phyloP scores from a whole-genome alignment of 2,888 invertebrate species.

The Pseudeuparius sepicola region DNA sequence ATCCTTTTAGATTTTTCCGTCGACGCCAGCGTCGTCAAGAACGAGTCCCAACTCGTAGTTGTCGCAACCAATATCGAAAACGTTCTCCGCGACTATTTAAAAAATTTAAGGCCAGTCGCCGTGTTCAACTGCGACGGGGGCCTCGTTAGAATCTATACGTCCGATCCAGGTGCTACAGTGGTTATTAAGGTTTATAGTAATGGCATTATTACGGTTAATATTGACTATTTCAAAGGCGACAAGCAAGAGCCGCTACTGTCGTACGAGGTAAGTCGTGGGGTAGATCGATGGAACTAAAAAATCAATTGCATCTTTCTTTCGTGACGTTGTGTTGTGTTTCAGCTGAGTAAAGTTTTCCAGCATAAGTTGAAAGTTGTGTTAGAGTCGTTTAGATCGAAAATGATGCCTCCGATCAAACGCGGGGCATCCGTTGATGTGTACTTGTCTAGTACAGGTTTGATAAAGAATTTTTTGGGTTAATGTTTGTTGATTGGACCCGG shows the following conservation, averaged over 20 bases:
- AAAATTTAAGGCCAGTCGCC: constrained; percentile 57
- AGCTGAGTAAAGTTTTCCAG: constrained; percentile 67
- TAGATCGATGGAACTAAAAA: no score
- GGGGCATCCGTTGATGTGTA: constrained; percentile 76
- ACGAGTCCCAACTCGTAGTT: constrained; percentile 55
- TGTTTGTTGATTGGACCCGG: no score
- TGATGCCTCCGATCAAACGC: constrained; percentile 72
- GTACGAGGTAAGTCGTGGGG: constrained; percentile 60
- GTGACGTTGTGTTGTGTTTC: no score
- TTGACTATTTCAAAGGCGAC: constrained; percentile 72
- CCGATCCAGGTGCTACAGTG: constrained; percentile 59
- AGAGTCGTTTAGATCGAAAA: constrained; percentile 66
- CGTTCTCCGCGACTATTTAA: constrained; percentile 60
- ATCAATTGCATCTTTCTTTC: no score
- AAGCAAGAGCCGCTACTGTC: constrained; percentile 61
- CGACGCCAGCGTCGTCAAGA: constrained; percentile 56
- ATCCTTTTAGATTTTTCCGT: constrained; percentile 71
- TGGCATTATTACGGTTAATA: constrained; percentile 70
- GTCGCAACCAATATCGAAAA: constrained; percentile 58
- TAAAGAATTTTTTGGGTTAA: no score
- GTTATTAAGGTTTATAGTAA: constrained; percentile 63
- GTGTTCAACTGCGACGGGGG: constrained; percentile 61
- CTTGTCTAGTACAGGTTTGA: constrained; percentile 77
- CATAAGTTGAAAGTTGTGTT: constrained; percentile 60
- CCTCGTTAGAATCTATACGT: constrained; percentile 58